Evolutionary conservation across 2,797 vertebrate genomes (phyloP), one percentile per base, ranked within the genome.

Genomic region (Takifugu rubripes): DNA sequence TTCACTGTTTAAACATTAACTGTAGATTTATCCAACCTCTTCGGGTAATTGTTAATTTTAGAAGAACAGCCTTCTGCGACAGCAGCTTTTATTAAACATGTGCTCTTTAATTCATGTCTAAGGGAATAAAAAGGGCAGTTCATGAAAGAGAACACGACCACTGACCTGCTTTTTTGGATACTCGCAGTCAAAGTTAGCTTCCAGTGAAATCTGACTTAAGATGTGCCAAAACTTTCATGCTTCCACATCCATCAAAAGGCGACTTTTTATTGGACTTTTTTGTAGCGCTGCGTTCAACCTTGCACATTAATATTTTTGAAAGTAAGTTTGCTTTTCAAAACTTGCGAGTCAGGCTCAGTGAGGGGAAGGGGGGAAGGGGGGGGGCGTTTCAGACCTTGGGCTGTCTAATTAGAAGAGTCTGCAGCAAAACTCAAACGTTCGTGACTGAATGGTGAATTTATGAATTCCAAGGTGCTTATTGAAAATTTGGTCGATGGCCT

Each of bases 301-400:
- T 29, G 54, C n/a, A 12, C 6, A 1, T n/a, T 27, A 42, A 21
- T 42, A n/a, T 1, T 21, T 47, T 52, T 52, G 9, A 47, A 29
- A 1, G 0, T 6, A 5, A 1, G 0, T 50, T 11, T 29, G 5
- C 11, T 46, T 40, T 21, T 15, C 12, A 49, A 49, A 31, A 31
- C 3, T 31, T 3, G 17, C 54, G 25, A 26, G 46, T 56, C 12
- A 36, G 40, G 10, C 5, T 52, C 11, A 50, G 16, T 52, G 48
- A 27, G 8, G 9, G 42, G 49, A 25, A 25, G 5, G 27, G 15
- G 4, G 17, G n/a, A 27, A 8, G 6, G 42, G 49, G 27, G 26
- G 5, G 27, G 15, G 4, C 4, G 21, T 58, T 24, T 69, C 47
- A 57, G 47, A 64, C 53, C 15, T 48, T 59, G 54, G 14, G 25